Base-by-base conservation (phyloP, 2,113 vertebrate species). In the Acrocephalus arundinaceus region DNA sequence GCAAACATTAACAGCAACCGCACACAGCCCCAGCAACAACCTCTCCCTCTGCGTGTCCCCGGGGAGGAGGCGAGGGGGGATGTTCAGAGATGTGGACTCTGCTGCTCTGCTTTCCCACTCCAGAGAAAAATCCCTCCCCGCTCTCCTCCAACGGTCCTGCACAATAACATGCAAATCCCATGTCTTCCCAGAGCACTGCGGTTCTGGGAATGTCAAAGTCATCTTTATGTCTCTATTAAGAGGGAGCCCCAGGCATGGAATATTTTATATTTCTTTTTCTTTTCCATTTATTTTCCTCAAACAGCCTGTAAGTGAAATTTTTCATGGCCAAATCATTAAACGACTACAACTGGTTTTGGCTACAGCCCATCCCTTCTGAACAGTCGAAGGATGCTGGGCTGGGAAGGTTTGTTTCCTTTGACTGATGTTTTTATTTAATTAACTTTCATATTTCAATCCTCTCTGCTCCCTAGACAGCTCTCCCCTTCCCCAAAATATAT, bases 191-290 rank as follows among this genome's bases (percentile, higher is more conserved):
- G 97, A 85, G 95, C 48, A 66, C 93, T 95, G 94, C 0, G 93
- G 94, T 93, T 95, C 89, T 77, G 91, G 85, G 96, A 95, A 95
- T 84, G 91, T 94, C 94, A 94, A 96, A 95, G 75, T 83, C 94
- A 95, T 95, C 95, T 95, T 95, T 95, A 96, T 95, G 84, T 96
- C 92, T 97, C 93, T 93, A 83, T 97, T 97, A 96, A 92, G 90
- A 83, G 78, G 89, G n/a, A 94, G 94, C 97, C 96, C 75, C 90
- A 91, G 95, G 96, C 94, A 85, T 93, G 96, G 96, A 96, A 95
- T 93, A 85, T 94, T 92, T 90, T 81, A 85, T 89, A 78, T 63
- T 52, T 83, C 68, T 91, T 80, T 85, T 73, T 52, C 30, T 52
- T 80, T 66, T 28, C 82, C 85, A 94, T 89, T 94, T 92, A 81